Evolutionary conservation across 2,113 vertebrate genomes (phyloP), one percentile per base, ranked within the genome.

Genomic region (Oxygymnocypris stewartii): DNA sequence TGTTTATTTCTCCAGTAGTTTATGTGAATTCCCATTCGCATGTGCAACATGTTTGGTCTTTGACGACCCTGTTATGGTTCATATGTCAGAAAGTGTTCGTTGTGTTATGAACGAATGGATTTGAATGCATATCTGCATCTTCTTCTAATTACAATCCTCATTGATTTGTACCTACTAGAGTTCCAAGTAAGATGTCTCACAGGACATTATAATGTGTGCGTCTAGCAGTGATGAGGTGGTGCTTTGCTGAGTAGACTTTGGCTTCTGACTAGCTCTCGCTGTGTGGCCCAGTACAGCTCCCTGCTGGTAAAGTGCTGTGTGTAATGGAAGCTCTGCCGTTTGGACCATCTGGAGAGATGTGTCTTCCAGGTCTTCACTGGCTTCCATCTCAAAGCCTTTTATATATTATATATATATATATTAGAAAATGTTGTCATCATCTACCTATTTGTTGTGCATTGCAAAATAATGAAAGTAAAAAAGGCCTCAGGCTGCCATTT

Each of bases 161-260:
- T 57, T 59, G 31, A 79, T 37, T 40, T 77, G 67, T 59, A 49
- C n/a, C 16, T 40, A 57, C 4, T 13, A n/a, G 61, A 11, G 25
- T 37, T 61, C 77, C n/a, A 79, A 57, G 51, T 59, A 37, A 59
- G 23, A 37, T 8, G 51, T 37, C 51, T 35, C 18, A 12, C 71
- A n/a, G 77, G 51, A 59, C 28, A 20, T 57, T 57, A 37, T 37
- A 77, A 63, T 79, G 54, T 54, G 40, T 69, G 44, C 49, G 73
- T 40, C 16, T 54, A 40, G 44, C 78, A 25, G 54, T 61, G 65
- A 69, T 54, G 76, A 63, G 87, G 87, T 85, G 75, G 31, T 80
- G 87, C 81, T 87, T 88, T 84, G 87, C 82, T 85, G 78, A 88
- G 54, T 74, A 63, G 84, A 61, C 77, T 54, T 76, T 73, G 77